Evolutionary conservation across 2,888 invertebrate species (phyloP).

Genomic region (Cantharis lateralis): DNA sequence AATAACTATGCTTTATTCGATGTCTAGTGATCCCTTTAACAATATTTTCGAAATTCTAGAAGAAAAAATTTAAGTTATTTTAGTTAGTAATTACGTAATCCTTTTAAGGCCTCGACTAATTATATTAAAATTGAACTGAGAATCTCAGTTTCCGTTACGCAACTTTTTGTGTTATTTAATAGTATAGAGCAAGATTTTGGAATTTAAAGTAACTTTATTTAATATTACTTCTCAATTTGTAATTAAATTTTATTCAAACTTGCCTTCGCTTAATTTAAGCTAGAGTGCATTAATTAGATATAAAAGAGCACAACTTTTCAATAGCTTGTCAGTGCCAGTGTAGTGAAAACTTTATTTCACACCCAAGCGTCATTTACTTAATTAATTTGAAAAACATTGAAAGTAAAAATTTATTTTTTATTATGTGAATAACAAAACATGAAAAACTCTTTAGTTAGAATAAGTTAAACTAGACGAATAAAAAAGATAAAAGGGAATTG

Average conservation of each 20-base stretch:
- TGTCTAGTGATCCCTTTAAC: constrained; percentile 5
- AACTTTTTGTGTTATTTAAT: background rate
- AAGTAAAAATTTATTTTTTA: background rate
- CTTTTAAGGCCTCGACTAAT: background rate
- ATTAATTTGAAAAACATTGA: background rate
- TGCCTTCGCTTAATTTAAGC: background rate
- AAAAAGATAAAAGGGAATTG: background rate
- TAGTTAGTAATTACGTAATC: background rate
- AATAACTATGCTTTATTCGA: constrained; percentile 13
- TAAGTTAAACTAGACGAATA: background rate
- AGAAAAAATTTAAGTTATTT: background rate
- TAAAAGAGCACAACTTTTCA: background rate
- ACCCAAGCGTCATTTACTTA: background rate
- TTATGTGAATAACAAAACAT: background rate
- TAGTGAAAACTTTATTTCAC: background rate
- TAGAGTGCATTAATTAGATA: background rate
- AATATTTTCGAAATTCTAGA: constrained; percentile 1
- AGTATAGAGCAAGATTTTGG: background rate
- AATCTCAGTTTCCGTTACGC: background rate
- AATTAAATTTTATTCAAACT: background rate
- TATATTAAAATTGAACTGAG: background rate
- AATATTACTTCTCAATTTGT: background rate
- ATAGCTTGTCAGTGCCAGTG: background rate
- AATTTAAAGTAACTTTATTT: background rate
- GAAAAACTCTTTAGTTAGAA: background rate